phyloP scores from a whole-genome alignment of 2,797 vertebrate genomes.

The Sciaenops ocellatus region DNA sequence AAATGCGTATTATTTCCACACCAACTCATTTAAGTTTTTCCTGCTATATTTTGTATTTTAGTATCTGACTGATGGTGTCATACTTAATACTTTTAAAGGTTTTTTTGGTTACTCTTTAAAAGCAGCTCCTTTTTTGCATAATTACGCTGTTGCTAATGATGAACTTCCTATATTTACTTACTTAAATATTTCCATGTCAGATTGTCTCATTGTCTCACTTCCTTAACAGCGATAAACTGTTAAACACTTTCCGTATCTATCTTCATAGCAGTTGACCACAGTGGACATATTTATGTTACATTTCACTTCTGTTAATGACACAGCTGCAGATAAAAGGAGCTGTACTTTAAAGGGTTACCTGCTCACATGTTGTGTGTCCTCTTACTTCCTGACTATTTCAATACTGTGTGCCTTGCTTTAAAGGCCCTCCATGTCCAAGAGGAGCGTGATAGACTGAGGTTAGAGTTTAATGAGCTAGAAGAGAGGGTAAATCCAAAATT shows the following conservation, averaged over 20 bases:
- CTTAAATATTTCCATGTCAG: background rate
- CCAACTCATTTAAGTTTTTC: background rate
- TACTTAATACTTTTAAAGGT: conserved; percentile 19
- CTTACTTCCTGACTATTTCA: conserved; percentile 69
- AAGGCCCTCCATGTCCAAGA: conserved; percentile 90
- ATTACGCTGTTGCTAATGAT: background rate
- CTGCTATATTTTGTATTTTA: background rate
- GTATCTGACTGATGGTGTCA: background rate
- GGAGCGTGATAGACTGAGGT: conserved; percentile 92
- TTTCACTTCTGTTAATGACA: background rate
- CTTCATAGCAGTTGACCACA: background rate
- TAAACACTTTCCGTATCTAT: background rate
- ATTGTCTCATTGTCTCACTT: background rate
- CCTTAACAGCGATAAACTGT: background rate
- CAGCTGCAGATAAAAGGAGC: conserved; percentile 32
- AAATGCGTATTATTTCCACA: background rate
- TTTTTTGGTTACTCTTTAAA: conserved; percentile 44
- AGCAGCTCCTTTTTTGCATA: conserved; percentile 49
- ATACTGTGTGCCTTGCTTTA: conserved; percentile 84
- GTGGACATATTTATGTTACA: background rate
- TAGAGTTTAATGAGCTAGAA: conserved; percentile 92
- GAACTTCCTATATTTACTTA: background rate
- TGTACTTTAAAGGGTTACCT: conserved; percentile 58
- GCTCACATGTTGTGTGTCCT: conserved; percentile 61
- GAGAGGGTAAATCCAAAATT: conserved; percentile 90